Conservation (phyloP, 2,113 vertebrate species). For the Odobenus rosmarus region DNA sequence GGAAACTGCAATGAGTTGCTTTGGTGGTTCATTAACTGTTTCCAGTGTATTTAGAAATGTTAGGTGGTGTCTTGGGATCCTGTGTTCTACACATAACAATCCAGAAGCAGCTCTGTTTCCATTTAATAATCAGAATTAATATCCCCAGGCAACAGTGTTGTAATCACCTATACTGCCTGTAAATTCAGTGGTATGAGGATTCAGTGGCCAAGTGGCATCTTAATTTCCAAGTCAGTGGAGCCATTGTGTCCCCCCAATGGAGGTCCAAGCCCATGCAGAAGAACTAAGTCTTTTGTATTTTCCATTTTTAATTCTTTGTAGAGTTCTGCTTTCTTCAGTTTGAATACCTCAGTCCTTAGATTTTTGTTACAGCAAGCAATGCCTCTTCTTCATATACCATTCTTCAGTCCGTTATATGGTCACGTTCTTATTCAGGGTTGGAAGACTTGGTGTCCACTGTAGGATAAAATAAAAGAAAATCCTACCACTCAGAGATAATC, state of each 20-base stretch:
- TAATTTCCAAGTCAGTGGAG: not conserved
- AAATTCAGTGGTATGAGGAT: not conserved
- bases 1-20: not conserved
- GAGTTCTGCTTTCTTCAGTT: not conserved
- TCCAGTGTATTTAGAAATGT: not conserved
- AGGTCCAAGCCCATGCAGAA: not conserved
- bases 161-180: not conserved
- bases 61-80: not conserved
- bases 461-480: not conserved
- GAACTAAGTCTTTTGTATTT: not conserved
- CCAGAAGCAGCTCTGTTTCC: not conserved
- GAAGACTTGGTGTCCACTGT: not conserved
- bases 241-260: not conserved
- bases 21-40: not conserved
- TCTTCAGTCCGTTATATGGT: not conserved
- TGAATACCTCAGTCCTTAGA: not conserved
- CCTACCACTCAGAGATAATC: not conserved
- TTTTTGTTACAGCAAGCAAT: not conserved
- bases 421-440: not conserved
- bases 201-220: not conserved
- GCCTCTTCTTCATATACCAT: not conserved
- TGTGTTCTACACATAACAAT: not conserved
- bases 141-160: fast-evolving
- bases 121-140: not conserved
- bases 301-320: not conserved